These are phyloP conservation scores for Chrysolina americana DNA, from an alignment of 2,888 invertebrate species.

Conservation along the genomic window DNA sequence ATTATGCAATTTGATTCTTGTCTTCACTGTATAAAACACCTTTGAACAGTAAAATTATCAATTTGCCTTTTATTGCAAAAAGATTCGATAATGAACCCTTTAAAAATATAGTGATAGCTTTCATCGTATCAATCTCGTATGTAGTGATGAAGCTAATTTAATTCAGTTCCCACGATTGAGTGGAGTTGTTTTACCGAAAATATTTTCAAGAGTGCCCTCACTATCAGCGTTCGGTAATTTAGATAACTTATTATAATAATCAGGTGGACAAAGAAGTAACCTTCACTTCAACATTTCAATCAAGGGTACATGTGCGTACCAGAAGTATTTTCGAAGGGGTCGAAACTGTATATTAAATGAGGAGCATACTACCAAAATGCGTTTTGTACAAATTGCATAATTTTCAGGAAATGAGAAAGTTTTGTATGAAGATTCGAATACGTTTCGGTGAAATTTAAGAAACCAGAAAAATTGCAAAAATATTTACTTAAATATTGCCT, in stretches of 20 bases:
- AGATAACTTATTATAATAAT: slow-evolving; percentile 11
- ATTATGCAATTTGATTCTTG: too few relatives aligned
- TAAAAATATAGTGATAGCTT: not conserved
- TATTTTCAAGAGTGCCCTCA: slow-evolving; percentile 7
- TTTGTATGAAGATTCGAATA: too few relatives aligned
- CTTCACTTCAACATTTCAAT: slow-evolving; percentile 42
- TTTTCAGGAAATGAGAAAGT: too few relatives aligned
- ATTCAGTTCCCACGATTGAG: slow-evolving; percentile 5
- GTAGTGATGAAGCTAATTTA: not conserved
- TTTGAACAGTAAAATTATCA: too few relatives aligned
- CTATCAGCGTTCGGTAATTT: slow-evolving; percentile 4
- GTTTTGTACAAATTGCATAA: too few relatives aligned
- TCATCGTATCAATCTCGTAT: not conserved
- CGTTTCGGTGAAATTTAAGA: too few relatives aligned
- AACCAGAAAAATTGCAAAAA: too few relatives aligned
- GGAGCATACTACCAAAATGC: too few relatives aligned
- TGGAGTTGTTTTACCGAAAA: slow-evolving; percentile 6
- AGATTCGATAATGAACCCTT: too few relatives aligned
- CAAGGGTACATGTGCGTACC: slow-evolving; percentile 16
- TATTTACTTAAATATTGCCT: too few relatives aligned
- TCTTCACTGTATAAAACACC: too few relatives aligned
- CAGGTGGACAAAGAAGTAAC: slow-evolving; percentile 20
- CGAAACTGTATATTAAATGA: not conserved
- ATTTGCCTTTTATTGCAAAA: too few relatives aligned
- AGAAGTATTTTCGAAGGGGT: not conserved